Percentiles rank a stretch among this genome's conserved stretches.
Evolutionary conservation across 2,888 invertebrate genomes (phyloP).

Genomic region (Rhorus exstirpatorius): DNA sequence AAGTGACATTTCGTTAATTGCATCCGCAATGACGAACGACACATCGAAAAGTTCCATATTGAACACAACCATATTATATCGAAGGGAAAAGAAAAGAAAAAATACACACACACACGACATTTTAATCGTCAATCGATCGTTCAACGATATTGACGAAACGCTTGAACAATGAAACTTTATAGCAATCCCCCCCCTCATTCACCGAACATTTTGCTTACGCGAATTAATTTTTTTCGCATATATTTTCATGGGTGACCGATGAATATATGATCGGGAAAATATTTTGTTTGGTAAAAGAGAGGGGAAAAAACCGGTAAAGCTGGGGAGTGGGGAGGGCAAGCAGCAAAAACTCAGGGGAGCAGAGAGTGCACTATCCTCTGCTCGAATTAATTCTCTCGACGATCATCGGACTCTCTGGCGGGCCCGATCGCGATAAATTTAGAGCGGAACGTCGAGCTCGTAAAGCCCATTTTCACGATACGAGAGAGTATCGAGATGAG

Average conservation of each 20-base stretch:
- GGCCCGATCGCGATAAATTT: constrained; percentile 67
- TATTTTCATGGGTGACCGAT: not conserved
- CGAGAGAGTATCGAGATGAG: constrained; percentile 65
- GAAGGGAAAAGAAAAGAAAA: too few species aligned
- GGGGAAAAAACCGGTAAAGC: not conserved
- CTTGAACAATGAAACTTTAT: not conserved
- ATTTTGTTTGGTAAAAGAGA: constrained; percentile 3
- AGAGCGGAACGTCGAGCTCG: constrained; percentile 70
- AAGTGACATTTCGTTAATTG: too few species aligned
- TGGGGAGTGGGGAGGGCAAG: constrained; percentile 10
- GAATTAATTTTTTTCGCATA: not conserved
- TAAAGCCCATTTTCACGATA: constrained; percentile 67
- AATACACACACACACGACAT: too few species aligned
- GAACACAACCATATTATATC: too few species aligned
- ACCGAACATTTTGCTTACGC: not conserved
- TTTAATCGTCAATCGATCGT: too few species aligned
- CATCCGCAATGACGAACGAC: not conserved
- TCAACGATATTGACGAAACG: too few species aligned
- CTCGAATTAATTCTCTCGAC: constrained; percentile 65
- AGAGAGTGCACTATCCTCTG: constrained; percentile 39
- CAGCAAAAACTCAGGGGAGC: constrained; percentile 30
- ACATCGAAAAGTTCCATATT: not conserved
- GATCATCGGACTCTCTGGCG: constrained; percentile 46
- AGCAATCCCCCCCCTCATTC: too few species aligned
- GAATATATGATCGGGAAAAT: not conserved